Evolutionary conservation across 1,140 invertebrate species (phyloP), one percentile per base, ranked within the genome.

Genomic region (Marisa cornuarietis): DNA sequence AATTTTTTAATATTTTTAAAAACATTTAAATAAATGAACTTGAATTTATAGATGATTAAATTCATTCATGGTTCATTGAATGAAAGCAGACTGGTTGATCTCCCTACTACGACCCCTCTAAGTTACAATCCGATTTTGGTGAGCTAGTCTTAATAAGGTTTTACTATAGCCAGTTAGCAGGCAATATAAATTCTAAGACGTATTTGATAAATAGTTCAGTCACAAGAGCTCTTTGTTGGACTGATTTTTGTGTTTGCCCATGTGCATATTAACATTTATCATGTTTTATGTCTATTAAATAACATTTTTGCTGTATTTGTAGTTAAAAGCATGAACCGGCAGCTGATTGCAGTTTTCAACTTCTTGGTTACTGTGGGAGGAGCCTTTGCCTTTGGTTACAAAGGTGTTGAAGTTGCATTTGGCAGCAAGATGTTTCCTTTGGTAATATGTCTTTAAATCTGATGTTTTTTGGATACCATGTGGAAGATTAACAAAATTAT

Each of bases 381-480:
- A 74, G 90, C 91, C 20, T 92, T 92, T 88, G 90, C 88, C 13
- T 92, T 92, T 85, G 92, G 92, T 49, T 91, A 90, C 84, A 91
- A 90, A 83, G 87, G 84, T 22, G 83, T 84, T 78, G 88, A 91
- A 74, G 85, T 87, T 79, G 78, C 84, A 18, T 74, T 85, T 61
- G 79, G 78, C 52, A 24, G 51, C 18, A 85, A 86, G 71, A 62
- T 82, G n/a, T 85, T 88, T 81, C 75, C 85, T 24, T 20, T 81
- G 74, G 87, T 88, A 83, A 82, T 58, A 61, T 26, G n/a, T 22
- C 16, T 24, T 68, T 68, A 24, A 63, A n/a, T 63, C 62, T n/a
- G 18, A 22, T 20, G 24, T 54, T 66, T 71, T 20, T 51, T 16
- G 24, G 14, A n/a, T 49, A 71, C 26, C n/a, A 49, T 42, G 63